These are phyloP conservation scores for Benthosema pterotum DNA, from an alignment of 2,797 vertebrate species.

Conservation along the genomic window DNA sequence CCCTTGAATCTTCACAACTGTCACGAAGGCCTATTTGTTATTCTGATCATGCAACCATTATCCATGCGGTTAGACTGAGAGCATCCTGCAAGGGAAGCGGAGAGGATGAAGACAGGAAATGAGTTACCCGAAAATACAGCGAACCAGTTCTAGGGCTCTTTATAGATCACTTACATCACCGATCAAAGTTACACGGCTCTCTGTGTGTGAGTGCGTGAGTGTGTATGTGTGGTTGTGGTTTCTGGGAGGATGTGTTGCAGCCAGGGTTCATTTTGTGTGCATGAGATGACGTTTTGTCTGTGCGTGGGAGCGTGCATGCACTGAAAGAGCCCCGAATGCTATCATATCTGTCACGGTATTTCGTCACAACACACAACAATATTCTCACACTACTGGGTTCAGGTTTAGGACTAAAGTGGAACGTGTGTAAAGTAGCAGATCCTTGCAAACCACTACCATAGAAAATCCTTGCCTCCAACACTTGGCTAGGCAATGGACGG, in stretches of 20 bases:
- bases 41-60: conserved; percentile 1
- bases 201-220: conserved; percentile 3
- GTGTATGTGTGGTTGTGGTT: conserved; percentile 7
- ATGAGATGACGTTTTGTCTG: no score
- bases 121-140: conserved; percentile 16
- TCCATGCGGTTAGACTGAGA: conserved; percentile 7
- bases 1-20: not conserved
- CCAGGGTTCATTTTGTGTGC: no score
- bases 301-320: not conserved
- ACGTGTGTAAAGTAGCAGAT: no score
- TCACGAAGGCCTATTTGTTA: not conserved
- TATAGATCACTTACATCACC: conserved; percentile 3
- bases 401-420: no score
- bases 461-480: no score
- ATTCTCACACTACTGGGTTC: no score
- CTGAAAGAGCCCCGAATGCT: not conserved
- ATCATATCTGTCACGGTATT: no score
- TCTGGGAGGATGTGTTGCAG: no score
- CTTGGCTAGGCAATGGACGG: no score
- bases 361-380: no score
- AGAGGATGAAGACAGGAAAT: conserved; percentile 1
- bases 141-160: conserved; percentile 4
- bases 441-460: no score
- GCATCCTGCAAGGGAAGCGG: not conserved
- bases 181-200: conserved; percentile 13